Evolutionary conservation across 1,140 invertebrate genomes (phyloP), one percentile per base, ranked within the genome.

Genomic region (Lanistes nyassanus): DNA sequence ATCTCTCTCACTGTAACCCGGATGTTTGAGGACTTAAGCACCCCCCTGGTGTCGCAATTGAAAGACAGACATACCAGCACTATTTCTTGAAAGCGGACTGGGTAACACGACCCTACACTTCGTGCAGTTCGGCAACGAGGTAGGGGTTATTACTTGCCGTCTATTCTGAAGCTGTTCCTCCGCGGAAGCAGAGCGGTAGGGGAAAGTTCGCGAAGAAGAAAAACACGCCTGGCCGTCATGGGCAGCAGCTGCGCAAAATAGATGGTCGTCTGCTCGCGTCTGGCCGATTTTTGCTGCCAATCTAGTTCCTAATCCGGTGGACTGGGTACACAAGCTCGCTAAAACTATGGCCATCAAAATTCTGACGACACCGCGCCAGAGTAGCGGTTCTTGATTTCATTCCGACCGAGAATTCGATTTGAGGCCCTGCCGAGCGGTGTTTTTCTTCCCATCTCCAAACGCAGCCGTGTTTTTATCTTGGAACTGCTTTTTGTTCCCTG

Each of bases 201-300:
- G 19, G 19, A 47, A 47, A 47, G 42, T 47, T 47, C 42, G 2
- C 42, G 2, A 47, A 34, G 51, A 56, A 51, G 68, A 70, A 70
- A 34, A 70, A 70, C 68, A 70, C 51, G 58, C 56, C 42, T 36
- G 36, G 16, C 70, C 70, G 70, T 72, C 70, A 72, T 72, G 70
- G 70, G 39, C 26, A 60, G 70, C 70, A 72, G 70, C 70, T 72
- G 70, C 56, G 70, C 70, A 72, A 72, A 72, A 72, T 72, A 72
- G 70, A 72, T 72, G 70, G 70, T 60, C 55, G 70, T 72, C 70
- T 72, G 55, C 70, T 60, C 39, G 56, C 37, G 70, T 72, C 70
- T 72, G 70, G 70, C 13, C 70, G 70, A 72, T 72, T 72, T 72
- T 72, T 72, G 70, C 70, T 72, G 70, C 70, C 70, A 72, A 62